A percentile compares a stretch with the other conserved stretches of the same genome.
Evolutionary conservation across 1,140 invertebrate genomes (phyloP).

Genomic region (Drosophila nigrodunni): DNA sequence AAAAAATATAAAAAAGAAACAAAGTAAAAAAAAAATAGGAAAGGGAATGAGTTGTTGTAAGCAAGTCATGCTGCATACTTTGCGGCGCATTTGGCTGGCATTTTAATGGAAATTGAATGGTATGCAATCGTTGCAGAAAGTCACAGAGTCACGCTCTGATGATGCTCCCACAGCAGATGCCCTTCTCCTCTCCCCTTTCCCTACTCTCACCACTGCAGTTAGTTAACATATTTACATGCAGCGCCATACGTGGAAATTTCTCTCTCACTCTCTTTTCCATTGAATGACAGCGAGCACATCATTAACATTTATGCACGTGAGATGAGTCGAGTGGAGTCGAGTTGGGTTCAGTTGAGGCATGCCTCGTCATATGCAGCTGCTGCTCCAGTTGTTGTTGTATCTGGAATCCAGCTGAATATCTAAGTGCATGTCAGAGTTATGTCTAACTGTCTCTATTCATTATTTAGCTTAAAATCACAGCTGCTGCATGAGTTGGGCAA

Average conservation of each 20-base stretch:
- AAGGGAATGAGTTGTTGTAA: background rate
- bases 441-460: conserved; percentile 13
- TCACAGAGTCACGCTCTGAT: conserved; percentile 57
- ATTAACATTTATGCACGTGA: conserved; percentile 79
- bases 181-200: too few relatives aligned
- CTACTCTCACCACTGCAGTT: conserved; percentile 24
- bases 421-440: conserved; percentile 31
- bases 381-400: conserved; percentile 12
- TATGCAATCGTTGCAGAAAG: conserved; percentile 62
- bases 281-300: conserved; percentile 54
- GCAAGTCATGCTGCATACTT: conserved; percentile 69
- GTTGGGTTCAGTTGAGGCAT: conserved; percentile 26
- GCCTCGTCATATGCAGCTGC: conserved; percentile 65
- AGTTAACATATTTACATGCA: conserved; percentile 59
- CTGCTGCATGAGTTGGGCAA: conserved; percentile 7
- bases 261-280: conserved; percentile 3
- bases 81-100: conserved; percentile 54
- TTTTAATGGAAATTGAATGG: conserved; percentile 75
- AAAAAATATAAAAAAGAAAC: conserved; percentile 5
- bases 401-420: conserved; percentile 20
- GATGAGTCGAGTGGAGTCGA: background rate
- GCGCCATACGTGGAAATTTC: conserved; percentile 9
- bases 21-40: background rate
- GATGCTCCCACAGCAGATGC: conserved; percentile 19
- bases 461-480: conserved; percentile 24